Evolutionary conservation across 2,888 invertebrate genomes (phyloP).

Genomic region (Meiosimyza platycephala): DNA sequence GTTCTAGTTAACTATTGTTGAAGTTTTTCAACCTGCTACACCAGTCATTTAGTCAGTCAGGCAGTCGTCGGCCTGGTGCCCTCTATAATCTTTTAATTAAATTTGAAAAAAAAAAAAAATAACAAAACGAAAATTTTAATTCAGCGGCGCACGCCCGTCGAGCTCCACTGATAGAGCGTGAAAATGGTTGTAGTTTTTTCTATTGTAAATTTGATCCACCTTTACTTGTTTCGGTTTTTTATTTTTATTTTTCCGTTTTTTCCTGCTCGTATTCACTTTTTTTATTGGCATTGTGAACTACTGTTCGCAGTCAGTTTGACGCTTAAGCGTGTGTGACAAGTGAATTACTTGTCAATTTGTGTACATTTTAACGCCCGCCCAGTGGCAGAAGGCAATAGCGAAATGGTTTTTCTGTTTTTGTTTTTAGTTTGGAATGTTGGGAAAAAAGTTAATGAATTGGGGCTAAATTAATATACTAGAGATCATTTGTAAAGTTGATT

Average conservation of each 20-base stretch:
- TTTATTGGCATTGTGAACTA: background rate
- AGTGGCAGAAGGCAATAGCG: background rate
- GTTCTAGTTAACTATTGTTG: too few relatives aligned
- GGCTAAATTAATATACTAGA: too few relatives aligned
- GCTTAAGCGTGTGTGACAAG: slow-evolving; percentile 42
- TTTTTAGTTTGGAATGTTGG: too few relatives aligned
- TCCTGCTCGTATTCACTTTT: background rate
- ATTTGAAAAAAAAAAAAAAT: slow-evolving; percentile 22
- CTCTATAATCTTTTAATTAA: slow-evolving; percentile 37
- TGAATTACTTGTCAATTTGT: slow-evolving; percentile 38
- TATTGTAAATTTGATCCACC: slow-evolving; percentile 23
- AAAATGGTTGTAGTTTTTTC: slow-evolving; percentile 45
- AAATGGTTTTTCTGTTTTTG: background rate
- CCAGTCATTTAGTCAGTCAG: too few relatives aligned
- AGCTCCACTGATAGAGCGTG: slow-evolving; percentile 61
- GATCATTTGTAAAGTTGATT: too few relatives aligned
- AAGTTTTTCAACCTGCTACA: too few relatives aligned
- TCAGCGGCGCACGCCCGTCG: slow-evolving; percentile 37
- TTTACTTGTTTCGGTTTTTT: slow-evolving; percentile 22
- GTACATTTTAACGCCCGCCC: slow-evolving; percentile 14
- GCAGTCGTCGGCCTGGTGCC: too few relatives aligned
- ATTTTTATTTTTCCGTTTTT: background rate
- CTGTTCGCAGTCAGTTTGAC: slow-evolving; percentile 49
- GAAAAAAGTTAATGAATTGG: too few relatives aligned
- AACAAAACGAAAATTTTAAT: slow-evolving; percentile 21